Evolutionary conservation across 1,140 invertebrate species (phyloP), one percentile per base, ranked within the genome.

Genomic region (Psilanteris sp.): DNA sequence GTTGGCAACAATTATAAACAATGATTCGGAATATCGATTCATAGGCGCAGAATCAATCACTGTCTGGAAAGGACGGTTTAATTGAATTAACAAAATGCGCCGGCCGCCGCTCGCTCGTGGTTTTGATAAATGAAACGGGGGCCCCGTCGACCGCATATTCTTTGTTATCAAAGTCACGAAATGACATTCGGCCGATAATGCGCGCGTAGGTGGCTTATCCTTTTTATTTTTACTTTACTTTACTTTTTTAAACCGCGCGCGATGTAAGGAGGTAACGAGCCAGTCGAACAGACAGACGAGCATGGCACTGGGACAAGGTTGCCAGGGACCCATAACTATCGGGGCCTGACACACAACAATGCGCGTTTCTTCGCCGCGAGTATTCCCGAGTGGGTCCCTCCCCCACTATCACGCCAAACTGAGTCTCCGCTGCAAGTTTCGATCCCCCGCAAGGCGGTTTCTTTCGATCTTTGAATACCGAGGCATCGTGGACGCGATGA

Each of bases 251-350:
- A 55, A 27, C 31, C 46, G 20, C 57, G n/a, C 39, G 18, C 32
- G n/a, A n/a, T 54, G 44, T 67, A 74, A 74, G 61, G 32, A 70
- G 70, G 64, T 52, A 61, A 52, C 36, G 36, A 57, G 37, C 11
- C 10, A 9, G 64, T 57, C 70, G 70, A 71, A 61, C 54, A 32
- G 61, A 57, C 66, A 36, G 43, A 68, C 68, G 66, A 46, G 72
- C 77, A 76, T 78, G 83, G 77, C 82, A 88, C 83, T 86, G 85
- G 83, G 85, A 87, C 86, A 88, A 88, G 86, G 86, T 85, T 87
- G 85, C 79, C 80, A 73, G 78, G 78, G 83, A 79, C 78, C 84
- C 82, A 86, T 86, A 86, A 86, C 82, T 85, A 86, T 85, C 84
- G 78, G 70, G 73, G 78, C 57, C 78, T 83, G 79, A 82, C 83